Percentiles rank a stretch among this genome's conserved stretches.
Conservation (phyloP, 2,113 vertebrate species). For the Platycercus adscitus region DNA sequence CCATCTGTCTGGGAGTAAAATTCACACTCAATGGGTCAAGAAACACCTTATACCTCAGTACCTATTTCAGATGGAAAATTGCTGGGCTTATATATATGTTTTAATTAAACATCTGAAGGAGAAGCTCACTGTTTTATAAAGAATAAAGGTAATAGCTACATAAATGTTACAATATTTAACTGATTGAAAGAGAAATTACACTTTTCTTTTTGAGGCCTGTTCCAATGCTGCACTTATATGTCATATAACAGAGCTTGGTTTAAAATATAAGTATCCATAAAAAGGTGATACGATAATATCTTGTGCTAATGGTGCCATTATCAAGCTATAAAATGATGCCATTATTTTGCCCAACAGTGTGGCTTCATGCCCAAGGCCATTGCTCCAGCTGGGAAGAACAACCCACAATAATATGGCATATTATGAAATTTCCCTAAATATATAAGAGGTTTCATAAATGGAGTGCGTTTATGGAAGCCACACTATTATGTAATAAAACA, state of each 20-base stretch:
- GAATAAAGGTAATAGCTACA: constrained; percentile 30
- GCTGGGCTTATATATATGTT: background rate
- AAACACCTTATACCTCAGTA: background rate
- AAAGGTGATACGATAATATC: constrained; percentile 57
- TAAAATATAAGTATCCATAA: constrained; percentile 61
- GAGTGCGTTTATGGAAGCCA: constrained; percentile 30
- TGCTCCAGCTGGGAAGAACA: constrained; percentile 53
- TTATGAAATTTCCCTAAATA: constrained; percentile 46
- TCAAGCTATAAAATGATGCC: constrained; percentile 52
- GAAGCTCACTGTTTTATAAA: background rate
- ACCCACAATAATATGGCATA: background rate
- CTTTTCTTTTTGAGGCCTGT: constrained; percentile 32
- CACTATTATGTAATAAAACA: background rate
- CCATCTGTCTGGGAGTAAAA: constrained; percentile 1
- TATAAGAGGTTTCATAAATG: constrained; percentile 32
- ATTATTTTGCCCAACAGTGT: constrained; percentile 60
- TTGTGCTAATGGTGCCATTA: constrained; percentile 55
- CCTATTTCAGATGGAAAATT: background rate
- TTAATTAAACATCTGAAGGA: background rate
- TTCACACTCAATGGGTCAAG: background rate
- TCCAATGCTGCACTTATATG: constrained; percentile 20
- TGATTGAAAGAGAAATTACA: constrained; percentile 38
- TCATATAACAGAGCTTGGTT: constrained; percentile 33
- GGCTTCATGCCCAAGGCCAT: constrained; percentile 44
- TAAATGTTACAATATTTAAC: constrained; percentile 43